These are phyloP conservation scores for Darevskia mixta DNA, from an alignment of 2,797 vertebrate genomes.

Conservation along the genomic window DNA sequence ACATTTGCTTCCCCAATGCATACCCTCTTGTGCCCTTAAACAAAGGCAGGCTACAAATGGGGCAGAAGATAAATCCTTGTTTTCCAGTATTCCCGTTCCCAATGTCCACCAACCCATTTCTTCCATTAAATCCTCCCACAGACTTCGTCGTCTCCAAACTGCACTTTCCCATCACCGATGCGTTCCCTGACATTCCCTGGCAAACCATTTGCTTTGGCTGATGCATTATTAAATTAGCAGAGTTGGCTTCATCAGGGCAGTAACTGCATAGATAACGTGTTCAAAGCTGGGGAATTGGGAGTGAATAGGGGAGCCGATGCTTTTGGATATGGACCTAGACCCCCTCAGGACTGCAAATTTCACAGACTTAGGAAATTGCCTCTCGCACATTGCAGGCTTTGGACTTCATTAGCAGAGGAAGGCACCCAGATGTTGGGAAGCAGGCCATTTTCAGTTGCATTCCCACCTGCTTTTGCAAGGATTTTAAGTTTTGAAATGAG, in stretches of 20 bases:
- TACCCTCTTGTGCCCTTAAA: not conserved
- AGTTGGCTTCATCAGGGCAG: not conserved
- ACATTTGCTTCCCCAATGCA: too few relatives aligned
- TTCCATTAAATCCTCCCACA: too few relatives aligned
- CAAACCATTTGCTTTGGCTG: not conserved
- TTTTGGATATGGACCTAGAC: not conserved
- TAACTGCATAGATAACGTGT: not conserved
- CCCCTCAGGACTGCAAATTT: not conserved
- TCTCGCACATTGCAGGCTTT: not conserved
- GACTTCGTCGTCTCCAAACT: not conserved
- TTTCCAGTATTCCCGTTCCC: not conserved
- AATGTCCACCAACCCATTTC: not conserved
- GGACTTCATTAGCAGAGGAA: not conserved
- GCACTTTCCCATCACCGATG: not conserved
- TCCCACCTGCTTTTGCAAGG: not conserved
- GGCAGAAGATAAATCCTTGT: not conserved
- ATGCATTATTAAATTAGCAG: not conserved
- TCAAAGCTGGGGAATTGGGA: not conserved
- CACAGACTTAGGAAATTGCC: not conserved
- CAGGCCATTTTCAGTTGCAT: not conserved
- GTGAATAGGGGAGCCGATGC: not conserved
- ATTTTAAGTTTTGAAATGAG: not conserved
- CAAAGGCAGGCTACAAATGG: not conserved
- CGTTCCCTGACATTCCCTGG: too few relatives aligned
- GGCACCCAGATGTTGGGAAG: not conserved